A percentile compares a stretch with the other conserved stretches of the same genome.
Conservation (phyloP, 1,140 invertebrate species). For the Sarcophaga peregrina region DNA sequence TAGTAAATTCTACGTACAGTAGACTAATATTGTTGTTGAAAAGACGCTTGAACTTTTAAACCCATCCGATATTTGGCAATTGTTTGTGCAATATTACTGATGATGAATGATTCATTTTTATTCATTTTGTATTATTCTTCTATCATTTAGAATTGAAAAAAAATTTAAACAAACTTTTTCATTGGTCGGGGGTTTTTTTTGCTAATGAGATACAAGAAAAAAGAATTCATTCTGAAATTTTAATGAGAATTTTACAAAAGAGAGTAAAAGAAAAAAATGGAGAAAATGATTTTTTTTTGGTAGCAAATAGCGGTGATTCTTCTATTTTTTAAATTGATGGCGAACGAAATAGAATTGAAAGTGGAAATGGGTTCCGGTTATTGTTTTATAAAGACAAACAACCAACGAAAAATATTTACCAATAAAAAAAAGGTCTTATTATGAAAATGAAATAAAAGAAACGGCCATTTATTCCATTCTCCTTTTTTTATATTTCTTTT, state of each 20-base stretch:
- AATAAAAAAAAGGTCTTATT: constrained; percentile 23
- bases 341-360: no score
- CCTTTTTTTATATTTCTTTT: not conserved
- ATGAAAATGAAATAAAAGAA: not conserved
- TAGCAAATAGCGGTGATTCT: constrained; percentile 5
- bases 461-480: constrained; percentile 8
- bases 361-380: constrained; percentile 29
- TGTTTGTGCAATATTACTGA: not conserved
- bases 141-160: not conserved
- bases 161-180: no score
- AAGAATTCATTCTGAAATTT: constrained; percentile 19
- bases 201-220: constrained; percentile 24
- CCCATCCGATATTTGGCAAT: not conserved
- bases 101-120: not conserved
- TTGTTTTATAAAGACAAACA: constrained; percentile 23
- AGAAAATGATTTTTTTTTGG: not conserved
- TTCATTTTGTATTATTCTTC: constrained; percentile 4
- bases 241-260: constrained; percentile 28
- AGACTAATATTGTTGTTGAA: no score
- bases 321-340: not conserved
- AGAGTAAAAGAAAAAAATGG: not conserved
- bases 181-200: not conserved
- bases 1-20: no score
- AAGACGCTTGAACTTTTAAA: no score
- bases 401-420: not conserved